phyloP scores from a whole-genome alignment of 2,113 vertebrate genomes.

The Paramisgurnus dabryanus region DNA sequence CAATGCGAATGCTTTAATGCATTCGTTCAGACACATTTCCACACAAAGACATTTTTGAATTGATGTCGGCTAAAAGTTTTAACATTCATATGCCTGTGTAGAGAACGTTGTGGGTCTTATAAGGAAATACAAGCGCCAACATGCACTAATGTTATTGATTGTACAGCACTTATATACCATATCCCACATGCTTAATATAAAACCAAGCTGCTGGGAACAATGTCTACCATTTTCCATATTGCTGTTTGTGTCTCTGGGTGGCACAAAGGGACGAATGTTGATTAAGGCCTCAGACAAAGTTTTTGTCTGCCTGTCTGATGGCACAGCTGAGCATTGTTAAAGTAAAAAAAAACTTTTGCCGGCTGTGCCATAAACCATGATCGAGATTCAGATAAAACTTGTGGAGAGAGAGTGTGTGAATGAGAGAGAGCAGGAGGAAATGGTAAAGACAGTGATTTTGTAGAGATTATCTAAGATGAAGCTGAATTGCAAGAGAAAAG shows the following conservation, averaged over 20 bases:
- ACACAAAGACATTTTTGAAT: too few species aligned
- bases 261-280: slow-evolving; percentile 14
- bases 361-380: slow-evolving; percentile 32
- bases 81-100: too few species aligned
- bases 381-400: slow-evolving; percentile 27
- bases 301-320: slow-evolving; percentile 11
- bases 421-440: background rate
- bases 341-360: slow-evolving; percentile 16
- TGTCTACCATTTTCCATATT: slow-evolving; percentile 3
- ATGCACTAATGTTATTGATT: too few species aligned
- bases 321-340: slow-evolving; percentile 22
- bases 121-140: too few species aligned
- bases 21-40: too few species aligned
- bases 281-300: slow-evolving; percentile 29
- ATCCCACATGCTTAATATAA: background rate
- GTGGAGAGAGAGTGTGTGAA: background rate
- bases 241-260: background rate
- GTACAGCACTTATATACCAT: background rate
- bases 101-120: too few species aligned
- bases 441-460: slow-evolving; percentile 55
- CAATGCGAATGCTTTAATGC: too few species aligned
- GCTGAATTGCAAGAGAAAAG: slow-evolving; percentile 62
- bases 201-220: background rate
- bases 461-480: slow-evolving; percentile 63
- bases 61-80: too few species aligned